phyloP scores from a whole-genome alignment of 1,140 invertebrate genomes.

The Drosophila bocqueti region DNA sequence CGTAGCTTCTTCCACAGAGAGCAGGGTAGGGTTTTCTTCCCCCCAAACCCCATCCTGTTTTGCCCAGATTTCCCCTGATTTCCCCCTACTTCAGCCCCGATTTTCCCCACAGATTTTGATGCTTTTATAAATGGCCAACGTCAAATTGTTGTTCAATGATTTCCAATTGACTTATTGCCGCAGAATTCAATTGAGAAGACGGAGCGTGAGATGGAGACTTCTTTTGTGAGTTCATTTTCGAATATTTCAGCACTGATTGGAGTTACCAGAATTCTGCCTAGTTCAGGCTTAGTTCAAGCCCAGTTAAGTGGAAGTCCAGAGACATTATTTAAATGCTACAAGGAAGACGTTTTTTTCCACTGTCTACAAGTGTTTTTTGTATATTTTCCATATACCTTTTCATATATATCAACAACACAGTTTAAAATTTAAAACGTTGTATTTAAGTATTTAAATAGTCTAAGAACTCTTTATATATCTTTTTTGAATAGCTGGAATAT shows the following conservation, averaged over 20 bases:
- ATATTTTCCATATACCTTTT: not conserved
- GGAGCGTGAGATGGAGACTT: not conserved
- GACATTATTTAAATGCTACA: not conserved
- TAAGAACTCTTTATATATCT: not conserved
- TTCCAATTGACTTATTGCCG: conserved; percentile 45
- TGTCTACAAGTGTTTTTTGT: not conserved
- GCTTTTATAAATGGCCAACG: conserved; percentile 40
- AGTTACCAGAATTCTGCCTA: not conserved
- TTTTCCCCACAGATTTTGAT: conserved; percentile 24
- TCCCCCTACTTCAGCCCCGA: not conserved
- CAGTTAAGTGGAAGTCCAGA: not conserved
- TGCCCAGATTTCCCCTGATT: not conserved
- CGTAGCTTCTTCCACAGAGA: not conserved
- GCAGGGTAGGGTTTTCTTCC: not conserved
- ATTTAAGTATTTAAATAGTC: too few species aligned
- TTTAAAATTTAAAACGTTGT: not conserved
- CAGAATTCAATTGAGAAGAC: conserved; percentile 32
- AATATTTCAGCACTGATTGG: conserved; percentile 22
- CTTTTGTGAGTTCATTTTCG: conserved; percentile 11
- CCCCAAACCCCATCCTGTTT: not conserved
- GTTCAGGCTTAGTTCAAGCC: not conserved
- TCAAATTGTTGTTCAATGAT: conserved; percentile 45
- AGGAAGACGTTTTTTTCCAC: not conserved
- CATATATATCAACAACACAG: not conserved
- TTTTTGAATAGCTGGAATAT: not conserved